Evolutionary conservation across 2,888 invertebrate genomes (phyloP).

Genomic region (Cataglyphis albicans): DNA sequence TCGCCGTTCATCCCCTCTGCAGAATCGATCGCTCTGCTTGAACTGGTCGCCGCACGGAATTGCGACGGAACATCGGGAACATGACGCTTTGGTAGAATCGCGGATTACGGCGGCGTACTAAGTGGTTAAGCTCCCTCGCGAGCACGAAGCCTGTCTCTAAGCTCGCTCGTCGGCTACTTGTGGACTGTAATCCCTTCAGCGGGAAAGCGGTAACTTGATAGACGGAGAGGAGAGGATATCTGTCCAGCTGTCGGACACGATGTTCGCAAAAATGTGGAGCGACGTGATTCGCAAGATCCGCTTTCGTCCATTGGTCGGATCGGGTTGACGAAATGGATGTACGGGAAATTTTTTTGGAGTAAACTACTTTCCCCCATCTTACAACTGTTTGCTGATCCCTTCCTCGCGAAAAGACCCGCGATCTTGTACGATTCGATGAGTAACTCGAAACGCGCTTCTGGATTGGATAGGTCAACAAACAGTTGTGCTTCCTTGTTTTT

Average conservation of each 20-base stretch:
- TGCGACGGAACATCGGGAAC: not conserved
- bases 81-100: not conserved
- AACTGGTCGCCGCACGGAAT: not conserved
- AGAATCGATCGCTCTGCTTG: not conserved
- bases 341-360: not conserved
- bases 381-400: not conserved
- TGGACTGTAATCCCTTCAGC: not conserved
- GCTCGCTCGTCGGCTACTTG: not conserved
- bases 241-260: not conserved
- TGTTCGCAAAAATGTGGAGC: conserved; percentile 7
- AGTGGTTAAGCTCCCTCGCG: conserved; percentile 14
- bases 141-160: conserved; percentile 17
- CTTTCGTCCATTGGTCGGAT: not conserved
- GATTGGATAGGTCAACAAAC: conserved; percentile 72
- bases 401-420: conserved; percentile 12
- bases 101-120: conserved; percentile 24
- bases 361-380: not conserved
- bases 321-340: conserved; percentile 42
- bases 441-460: conserved; percentile 75
- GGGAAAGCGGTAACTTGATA: not conserved
- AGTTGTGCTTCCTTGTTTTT: not conserved
- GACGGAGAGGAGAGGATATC: not conserved
- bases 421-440: conserved; percentile 73
- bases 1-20: not conserved
- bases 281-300: conserved; percentile 8